Evolutionary conservation across 2,888 invertebrate species (phyloP), one percentile per base, ranked within the genome.

Genomic region (Chironomus riparius): DNA sequence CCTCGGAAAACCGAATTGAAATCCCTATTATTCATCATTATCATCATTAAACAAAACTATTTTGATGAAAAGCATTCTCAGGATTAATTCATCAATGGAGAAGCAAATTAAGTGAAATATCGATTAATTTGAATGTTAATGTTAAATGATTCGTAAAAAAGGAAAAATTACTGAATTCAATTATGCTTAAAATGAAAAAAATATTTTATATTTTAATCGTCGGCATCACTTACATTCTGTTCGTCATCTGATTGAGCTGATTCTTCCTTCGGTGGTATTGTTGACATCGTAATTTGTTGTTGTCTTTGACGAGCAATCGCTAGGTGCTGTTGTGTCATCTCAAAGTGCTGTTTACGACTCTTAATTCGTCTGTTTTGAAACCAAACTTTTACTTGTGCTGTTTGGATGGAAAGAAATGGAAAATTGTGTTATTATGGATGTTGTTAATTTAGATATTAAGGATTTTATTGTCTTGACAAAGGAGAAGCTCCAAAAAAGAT

Each of bases 311-410:
- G 80, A 48, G 84, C 81, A 0, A 88, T 84, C 0, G 88, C 94
- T 77, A 95, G 85, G 22, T 94, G 87, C 80, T 94, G 94, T 82
- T 95, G 95, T 56, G 96, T 95, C 80, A 95, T 89, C 82, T 97
- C 97, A 79, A 96, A 85, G 80, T 96, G 95, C 80, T 96, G 94
- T 81, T 98, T 98, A 71, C 97, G 87, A 97, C 97, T 97, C 86
- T 95, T 95, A 15, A 76, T 50, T 70, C 65, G 21, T 7, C 65
- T 18, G 21, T 65, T 65, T 65, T 65, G 65, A 22, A 65, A 65
- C 65, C 94, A 94, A 4, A 94, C 94, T 83, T 94, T 94, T 2
- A 94, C 93, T 90, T 93, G 86, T 2, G 81, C 81, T 24, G 68
- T 56, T 38, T 38, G 7, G 38, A 10, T 38, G 10, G 38, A 38